Percentiles rank a stretch among this genome's conserved stretches.
Evolutionary conservation across 2,888 invertebrate species (phyloP).

Genomic region (Trissolcus japonicus): DNA sequence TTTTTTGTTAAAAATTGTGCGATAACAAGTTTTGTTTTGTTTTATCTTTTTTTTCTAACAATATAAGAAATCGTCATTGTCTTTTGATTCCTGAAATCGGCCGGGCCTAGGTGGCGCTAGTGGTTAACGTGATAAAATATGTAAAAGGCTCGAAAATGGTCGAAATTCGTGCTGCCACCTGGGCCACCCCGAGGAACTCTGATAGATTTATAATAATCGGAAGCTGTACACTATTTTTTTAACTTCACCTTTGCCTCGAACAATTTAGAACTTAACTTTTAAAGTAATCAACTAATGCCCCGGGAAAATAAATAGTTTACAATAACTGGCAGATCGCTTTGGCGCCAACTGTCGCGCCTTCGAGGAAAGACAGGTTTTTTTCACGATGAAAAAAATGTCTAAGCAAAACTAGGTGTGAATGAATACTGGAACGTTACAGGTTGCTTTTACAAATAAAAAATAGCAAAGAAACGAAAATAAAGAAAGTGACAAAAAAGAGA

Average conservation of each 20-base stretch:
- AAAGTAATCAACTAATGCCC: constrained; percentile 31
- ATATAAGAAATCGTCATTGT: constrained; percentile 53
- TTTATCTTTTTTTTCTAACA: constrained; percentile 28
- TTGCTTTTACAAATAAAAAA: not conserved
- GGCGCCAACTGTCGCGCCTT: no score
- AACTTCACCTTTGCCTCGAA: no score
- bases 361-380: not conserved
- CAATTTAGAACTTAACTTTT: constrained; percentile 14
- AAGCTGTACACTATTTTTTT: constrained; percentile 33
- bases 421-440: constrained; percentile 2
- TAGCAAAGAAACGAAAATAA: constrained; percentile 20
- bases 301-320: constrained; percentile 22
- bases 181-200: constrained; percentile 10
- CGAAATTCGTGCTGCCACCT: constrained; percentile 10
- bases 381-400: not conserved
- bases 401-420: not conserved
- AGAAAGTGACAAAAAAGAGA: no score
- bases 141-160: constrained; percentile 30
- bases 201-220: constrained; percentile 36
- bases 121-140: constrained; percentile 32
- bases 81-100: constrained; percentile 21
- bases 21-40: constrained; percentile 47
- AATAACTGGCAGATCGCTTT: no score
- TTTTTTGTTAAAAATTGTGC: constrained; percentile 41
- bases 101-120: constrained; percentile 13